These are phyloP conservation scores for Mayetiola destructor DNA, from an alignment of 2,888 invertebrate species.

Conservation along the genomic window DNA sequence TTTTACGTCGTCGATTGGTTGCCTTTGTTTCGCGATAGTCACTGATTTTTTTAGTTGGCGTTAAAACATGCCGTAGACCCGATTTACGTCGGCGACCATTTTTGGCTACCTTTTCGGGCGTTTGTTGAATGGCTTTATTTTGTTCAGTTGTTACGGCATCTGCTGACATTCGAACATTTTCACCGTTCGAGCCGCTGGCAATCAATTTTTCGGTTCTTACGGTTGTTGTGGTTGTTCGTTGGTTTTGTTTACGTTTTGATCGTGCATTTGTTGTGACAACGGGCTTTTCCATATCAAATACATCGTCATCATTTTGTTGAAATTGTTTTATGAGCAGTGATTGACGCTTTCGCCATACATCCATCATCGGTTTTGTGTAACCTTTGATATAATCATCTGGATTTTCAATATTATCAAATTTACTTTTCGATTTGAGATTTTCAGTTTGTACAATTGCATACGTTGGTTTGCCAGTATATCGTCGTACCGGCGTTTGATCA, in stretches of 20 bases:
- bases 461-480: constrained; percentile 32
- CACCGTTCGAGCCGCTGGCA: not conserved
- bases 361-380: constrained; percentile 22
- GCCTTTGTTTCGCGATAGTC: constrained; percentile 15
- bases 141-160: not conserved
- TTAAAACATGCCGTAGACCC: constrained; percentile 19
- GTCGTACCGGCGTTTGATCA: constrained; percentile 20
- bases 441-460: constrained; percentile 33
- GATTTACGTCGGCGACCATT: constrained; percentile 16
- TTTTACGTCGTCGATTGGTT: constrained; percentile 20
- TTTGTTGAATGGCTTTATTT: not conserved
- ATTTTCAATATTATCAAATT: constrained; percentile 22
- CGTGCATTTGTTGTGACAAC: not conserved
- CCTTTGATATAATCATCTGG: constrained; percentile 20
- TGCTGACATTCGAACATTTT: not conserved
- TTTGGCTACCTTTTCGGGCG: not conserved
- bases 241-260: not conserved
- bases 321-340: not conserved
- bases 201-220: not conserved
- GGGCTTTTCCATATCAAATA: not conserved
- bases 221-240: not conserved
- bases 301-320: not conserved
- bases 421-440: constrained; percentile 28
- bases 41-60: constrained; percentile 18
- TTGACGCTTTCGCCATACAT: constrained; percentile 19